Percentiles rank a stretch among this genome's conserved stretches.
Evolutionary conservation across 1,140 invertebrate genomes (phyloP).

Genomic region (Nixonia krombeini): DNA sequence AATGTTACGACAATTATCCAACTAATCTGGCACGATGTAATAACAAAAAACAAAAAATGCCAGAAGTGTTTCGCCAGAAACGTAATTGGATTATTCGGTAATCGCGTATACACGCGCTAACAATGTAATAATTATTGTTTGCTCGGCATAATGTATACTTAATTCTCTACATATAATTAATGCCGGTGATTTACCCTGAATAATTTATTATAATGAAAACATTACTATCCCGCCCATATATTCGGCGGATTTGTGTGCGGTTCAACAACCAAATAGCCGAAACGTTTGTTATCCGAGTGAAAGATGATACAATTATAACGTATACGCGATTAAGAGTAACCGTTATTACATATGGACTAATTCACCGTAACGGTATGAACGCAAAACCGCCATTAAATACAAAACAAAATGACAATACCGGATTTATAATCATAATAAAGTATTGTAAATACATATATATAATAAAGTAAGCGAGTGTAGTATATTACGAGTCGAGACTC

Average conservation of each 20-base stretch:
- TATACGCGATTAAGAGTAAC: slow-evolving; percentile 4
- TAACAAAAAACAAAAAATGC: not conserved
- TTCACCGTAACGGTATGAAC: too few relatives aligned
- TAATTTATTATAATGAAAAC: slow-evolving; percentile 16
- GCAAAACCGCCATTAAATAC: too few relatives aligned
- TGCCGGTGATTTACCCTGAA: not conserved
- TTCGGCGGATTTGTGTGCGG: too few relatives aligned
- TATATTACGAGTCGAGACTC: too few relatives aligned
- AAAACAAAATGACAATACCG: too few relatives aligned
- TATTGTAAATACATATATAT: too few relatives aligned
- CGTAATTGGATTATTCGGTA: slow-evolving; percentile 1
- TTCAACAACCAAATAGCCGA: too few relatives aligned
- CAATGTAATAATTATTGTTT: slow-evolving; percentile 15
- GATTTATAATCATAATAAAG: too few relatives aligned
- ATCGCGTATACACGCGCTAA: slow-evolving; percentile 1
- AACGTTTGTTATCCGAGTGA: not conserved
- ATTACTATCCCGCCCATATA: slow-evolving; percentile 2
- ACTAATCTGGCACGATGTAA: not conserved
- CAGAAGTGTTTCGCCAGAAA: not conserved
- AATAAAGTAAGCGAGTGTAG: too few relatives aligned
- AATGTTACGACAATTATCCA: not conserved
- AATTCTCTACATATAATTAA: slow-evolving; percentile 11
- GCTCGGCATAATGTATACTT: slow-evolving; percentile 4
- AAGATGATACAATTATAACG: not conserved
- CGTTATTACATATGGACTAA: too few relatives aligned